These are phyloP conservation scores for Apocrypta bakeri DNA, from an alignment of 1,140 invertebrate species.

Conservation along the genomic window DNA sequence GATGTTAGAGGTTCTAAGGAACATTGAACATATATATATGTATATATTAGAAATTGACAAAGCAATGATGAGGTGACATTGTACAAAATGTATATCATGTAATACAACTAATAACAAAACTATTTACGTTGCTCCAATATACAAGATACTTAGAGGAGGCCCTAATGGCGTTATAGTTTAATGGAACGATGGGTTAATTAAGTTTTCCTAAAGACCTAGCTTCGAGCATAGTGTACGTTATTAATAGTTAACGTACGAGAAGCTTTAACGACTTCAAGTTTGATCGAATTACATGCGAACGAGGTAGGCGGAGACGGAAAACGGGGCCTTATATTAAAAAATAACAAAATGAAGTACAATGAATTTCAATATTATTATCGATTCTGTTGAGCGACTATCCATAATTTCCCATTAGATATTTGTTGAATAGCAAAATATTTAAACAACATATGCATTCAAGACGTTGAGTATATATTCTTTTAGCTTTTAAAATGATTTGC, in stretches of 20 bases:
- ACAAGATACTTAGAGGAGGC: not conserved
- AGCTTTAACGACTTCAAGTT: conserved; percentile 19
- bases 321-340: not conserved
- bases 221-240: not conserved
- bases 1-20: no score
- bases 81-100: not conserved
- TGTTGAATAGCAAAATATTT: no score
- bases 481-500: no score
- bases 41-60: conserved; percentile 1
- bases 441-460: no score
- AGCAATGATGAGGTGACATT: not conserved
- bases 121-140: conserved; percentile 3
- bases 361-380: no score
- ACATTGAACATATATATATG: no score
- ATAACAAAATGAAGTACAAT: no score
- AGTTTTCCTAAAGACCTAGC: conserved; percentile 49
- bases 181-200: conserved; percentile 54
- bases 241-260: conserved; percentile 22
- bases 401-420: no score
- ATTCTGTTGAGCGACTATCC: no score
- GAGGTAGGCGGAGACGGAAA: no score
- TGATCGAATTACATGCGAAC: conserved; percentile 9
- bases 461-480: no score
- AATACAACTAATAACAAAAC: conserved; percentile 25
- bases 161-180: conserved; percentile 52